These are phyloP conservation scores for Chinchilla lanigera DNA, from an alignment of 2,113 vertebrate species.

Conservation along the genomic window DNA sequence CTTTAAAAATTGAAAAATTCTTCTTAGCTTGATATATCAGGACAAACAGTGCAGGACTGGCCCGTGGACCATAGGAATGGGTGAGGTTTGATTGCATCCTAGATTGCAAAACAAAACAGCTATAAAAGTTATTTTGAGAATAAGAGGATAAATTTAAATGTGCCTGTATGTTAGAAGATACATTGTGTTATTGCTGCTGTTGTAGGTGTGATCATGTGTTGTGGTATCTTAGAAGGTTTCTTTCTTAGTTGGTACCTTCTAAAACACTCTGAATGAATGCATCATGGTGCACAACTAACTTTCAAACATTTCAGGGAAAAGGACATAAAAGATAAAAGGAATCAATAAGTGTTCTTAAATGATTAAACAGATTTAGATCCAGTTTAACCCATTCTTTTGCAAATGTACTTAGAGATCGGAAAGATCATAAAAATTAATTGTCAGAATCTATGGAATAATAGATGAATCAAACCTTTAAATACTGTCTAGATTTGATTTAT, in stretches of 20 bases:
- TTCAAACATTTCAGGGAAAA: conserved; percentile 16
- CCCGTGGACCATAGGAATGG: background rate
- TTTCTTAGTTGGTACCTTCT: background rate
- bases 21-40: background rate
- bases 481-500: conserved; percentile 35
- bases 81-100: background rate
- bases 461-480: background rate
- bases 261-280: background rate
- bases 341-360: conserved; percentile 10
- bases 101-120: background rate
- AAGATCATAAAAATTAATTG: conserved; percentile 40
- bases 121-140: background rate
- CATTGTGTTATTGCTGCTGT: background rate
- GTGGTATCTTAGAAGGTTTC: background rate
- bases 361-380: background rate
- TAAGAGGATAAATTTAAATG: background rate
- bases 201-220: background rate
- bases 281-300: background rate
- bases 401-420: conserved; percentile 4
- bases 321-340: background rate
- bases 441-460: background rate
- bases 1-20: conserved; percentile 14
- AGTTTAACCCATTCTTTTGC: conserved; percentile 28
- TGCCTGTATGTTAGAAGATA: background rate
- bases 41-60: background rate